phyloP scores from a whole-genome alignment of 2,888 invertebrate genomes.

The Schizotus pectinicornis region DNA sequence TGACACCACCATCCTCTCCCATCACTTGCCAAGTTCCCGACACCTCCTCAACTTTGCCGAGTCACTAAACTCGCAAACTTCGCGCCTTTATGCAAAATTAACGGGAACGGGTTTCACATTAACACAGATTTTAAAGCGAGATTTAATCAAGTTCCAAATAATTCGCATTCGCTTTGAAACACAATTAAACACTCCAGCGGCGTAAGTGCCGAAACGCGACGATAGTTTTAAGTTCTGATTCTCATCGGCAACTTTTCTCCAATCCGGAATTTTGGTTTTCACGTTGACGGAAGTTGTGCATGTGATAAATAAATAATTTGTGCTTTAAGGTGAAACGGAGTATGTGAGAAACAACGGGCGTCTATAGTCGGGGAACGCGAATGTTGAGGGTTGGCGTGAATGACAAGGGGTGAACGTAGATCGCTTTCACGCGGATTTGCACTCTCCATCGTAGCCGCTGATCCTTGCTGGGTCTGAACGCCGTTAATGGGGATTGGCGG shows the following conservation, averaged over 20 bases:
- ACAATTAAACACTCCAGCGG: not conserved
- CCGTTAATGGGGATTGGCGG: conserved; percentile 59
- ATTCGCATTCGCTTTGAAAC: conserved; percentile 1
- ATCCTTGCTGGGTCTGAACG: conserved; percentile 52
- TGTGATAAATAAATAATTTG: conserved; percentile 16
- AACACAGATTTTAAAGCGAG: conserved; percentile 23
- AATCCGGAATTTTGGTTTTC: not conserved
- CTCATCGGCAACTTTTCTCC: no score
- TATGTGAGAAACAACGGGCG: conserved; percentile 25
- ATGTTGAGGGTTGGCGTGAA: conserved; percentile 41
- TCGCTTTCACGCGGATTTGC: conserved; percentile 57
- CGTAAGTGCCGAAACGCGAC: not conserved
- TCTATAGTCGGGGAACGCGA: conserved; percentile 15
- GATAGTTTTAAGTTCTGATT: no score
- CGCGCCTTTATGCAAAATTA: conserved; percentile 43
- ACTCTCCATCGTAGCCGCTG: conserved; percentile 50
- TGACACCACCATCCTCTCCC: conserved; percentile 51
- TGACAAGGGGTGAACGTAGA: conserved; percentile 45
- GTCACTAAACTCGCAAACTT: conserved; percentile 50
- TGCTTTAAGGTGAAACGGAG: conserved; percentile 2
- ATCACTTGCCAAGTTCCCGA: conserved; percentile 40
- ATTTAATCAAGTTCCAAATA: conserved; percentile 21
- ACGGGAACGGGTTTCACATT: conserved; percentile 25
- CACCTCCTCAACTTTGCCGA: conserved; percentile 40
- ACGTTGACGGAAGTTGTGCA: not conserved